phyloP scores from a whole-genome alignment of 2,113 vertebrate species.

The Trichomycterus rosablanca region DNA sequence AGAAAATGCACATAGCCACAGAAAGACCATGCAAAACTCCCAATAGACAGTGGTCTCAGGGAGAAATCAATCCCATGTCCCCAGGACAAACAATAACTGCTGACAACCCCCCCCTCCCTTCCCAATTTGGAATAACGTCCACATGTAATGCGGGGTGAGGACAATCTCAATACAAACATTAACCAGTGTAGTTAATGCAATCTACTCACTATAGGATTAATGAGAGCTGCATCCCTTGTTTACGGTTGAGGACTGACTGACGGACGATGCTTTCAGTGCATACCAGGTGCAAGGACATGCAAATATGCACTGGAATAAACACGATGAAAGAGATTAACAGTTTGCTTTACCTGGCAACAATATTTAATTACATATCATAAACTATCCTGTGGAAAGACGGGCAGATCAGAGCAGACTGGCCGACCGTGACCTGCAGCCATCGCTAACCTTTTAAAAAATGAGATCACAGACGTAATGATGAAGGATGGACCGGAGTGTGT shows the following conservation, averaged over 20 bases:
- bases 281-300: slow-evolving; percentile 7
- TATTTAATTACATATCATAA: neutral
- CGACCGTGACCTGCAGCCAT: neutral
- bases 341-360: neutral
- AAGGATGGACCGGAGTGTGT: slow-evolving; percentile 4
- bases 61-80: neutral
- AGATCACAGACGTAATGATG: slow-evolving; percentile 6
- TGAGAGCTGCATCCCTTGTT: neutral
- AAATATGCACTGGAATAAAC: slow-evolving; percentile 3
- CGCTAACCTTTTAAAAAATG: slow-evolving; percentile 4
- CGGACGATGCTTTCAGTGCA: neutral
- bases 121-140: too few relatives aligned
- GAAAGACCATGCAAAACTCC: too few relatives aligned
- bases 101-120: too few relatives aligned
- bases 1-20: too few relatives aligned
- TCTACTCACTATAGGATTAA: neutral
- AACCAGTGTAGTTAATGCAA: neutral
- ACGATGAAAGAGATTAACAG: neutral
- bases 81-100: neutral
- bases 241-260: slow-evolving; percentile 2
- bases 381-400: neutral
- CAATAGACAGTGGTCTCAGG: too few relatives aligned
- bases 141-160: neutral
- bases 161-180: neutral
- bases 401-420: neutral